These are phyloP conservation scores for Nibea coibor DNA, from an alignment of 2,113 vertebrate species.

Conservation along the genomic window DNA sequence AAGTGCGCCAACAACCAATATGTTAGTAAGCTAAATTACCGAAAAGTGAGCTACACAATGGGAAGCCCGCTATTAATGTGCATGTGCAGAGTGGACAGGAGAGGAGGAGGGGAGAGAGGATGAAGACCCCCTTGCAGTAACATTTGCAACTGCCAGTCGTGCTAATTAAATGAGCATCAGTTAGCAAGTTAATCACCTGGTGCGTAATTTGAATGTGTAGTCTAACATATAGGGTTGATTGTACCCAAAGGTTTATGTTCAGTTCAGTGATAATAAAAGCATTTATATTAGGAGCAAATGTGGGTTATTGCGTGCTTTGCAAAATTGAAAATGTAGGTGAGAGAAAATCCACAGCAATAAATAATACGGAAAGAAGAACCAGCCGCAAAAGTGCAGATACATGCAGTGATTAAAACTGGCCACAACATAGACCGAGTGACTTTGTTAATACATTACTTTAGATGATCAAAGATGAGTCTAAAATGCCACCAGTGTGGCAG, in stretches of 20 bases:
- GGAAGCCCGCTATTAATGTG: constrained; percentile 14
- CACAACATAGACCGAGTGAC: not conserved
- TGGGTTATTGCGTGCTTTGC: constrained; percentile 8
- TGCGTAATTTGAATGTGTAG: constrained; percentile 15
- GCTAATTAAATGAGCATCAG: constrained; percentile 38
- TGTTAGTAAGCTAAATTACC: constrained; percentile 55
- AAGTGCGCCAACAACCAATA: constrained; percentile 58
- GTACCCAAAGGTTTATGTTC: not conserved
- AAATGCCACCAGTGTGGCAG: constrained; percentile 1
- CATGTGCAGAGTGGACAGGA: constrained; percentile 12
- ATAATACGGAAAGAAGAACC: not conserved
- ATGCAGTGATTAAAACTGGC: constrained; percentile 14
- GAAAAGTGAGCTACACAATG: constrained; percentile 37
- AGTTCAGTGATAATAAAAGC: not conserved
- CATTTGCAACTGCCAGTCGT: constrained; percentile 6
- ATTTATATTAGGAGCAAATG: not conserved
- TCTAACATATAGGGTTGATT: not conserved
- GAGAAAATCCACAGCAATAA: not conserved
- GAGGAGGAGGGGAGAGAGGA: constrained; percentile 2
- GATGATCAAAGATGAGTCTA: not conserved
- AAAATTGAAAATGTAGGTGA: not conserved
- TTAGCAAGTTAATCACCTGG: constrained; percentile 21
- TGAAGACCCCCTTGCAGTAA: constrained; percentile 1
- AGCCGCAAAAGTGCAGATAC: not conserved
- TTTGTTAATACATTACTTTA: constrained; percentile 1